Percentiles rank a stretch among this genome's conserved stretches.
Conservation (phyloP, 2,797 vertebrate species). For the Babyrousa celebensis region DNA sequence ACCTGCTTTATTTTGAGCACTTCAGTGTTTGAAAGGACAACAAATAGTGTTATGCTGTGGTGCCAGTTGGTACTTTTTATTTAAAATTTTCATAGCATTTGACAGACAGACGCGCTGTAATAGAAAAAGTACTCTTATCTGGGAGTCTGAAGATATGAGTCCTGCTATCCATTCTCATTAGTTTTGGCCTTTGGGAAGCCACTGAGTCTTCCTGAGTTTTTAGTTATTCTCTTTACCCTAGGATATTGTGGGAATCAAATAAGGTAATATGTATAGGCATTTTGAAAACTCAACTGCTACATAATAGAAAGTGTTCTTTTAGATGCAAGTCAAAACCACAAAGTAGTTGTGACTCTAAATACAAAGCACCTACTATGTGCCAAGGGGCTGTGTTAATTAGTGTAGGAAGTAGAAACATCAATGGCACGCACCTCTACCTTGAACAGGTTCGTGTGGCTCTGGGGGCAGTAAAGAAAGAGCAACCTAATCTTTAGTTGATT, state of each 20-base stretch:
- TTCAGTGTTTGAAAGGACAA: conserved; percentile 61
- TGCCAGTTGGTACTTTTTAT: conserved; percentile 58
- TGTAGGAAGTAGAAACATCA: conserved; percentile 10
- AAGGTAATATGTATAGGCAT: not conserved
- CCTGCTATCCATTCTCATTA: conserved; percentile 56
- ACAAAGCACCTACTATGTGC: conserved; percentile 32
- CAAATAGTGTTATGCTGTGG: conserved; percentile 36
- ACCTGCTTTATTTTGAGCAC: conserved; percentile 3
- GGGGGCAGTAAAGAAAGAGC: conserved; percentile 20
- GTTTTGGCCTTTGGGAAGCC: conserved; percentile 59
- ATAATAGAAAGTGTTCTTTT: conserved; percentile 53
- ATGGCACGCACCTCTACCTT: not conserved
- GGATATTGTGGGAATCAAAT: not conserved
- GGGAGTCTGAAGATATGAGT: not conserved
- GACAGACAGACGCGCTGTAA: conserved; percentile 28
- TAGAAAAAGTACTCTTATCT: conserved; percentile 39
- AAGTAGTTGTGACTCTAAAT: conserved; percentile 54
- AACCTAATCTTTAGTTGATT: conserved; percentile 46
- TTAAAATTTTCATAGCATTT: conserved; percentile 45
- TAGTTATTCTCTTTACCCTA: conserved; percentile 42
- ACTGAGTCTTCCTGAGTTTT: conserved; percentile 49
- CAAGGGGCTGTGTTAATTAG: not conserved
- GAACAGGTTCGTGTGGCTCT: not conserved
- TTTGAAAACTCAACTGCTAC: conserved; percentile 35
- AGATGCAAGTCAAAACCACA: conserved; percentile 32